Conservation (phyloP, 2,113 vertebrate species). For the Xenopus borealis region DNA sequence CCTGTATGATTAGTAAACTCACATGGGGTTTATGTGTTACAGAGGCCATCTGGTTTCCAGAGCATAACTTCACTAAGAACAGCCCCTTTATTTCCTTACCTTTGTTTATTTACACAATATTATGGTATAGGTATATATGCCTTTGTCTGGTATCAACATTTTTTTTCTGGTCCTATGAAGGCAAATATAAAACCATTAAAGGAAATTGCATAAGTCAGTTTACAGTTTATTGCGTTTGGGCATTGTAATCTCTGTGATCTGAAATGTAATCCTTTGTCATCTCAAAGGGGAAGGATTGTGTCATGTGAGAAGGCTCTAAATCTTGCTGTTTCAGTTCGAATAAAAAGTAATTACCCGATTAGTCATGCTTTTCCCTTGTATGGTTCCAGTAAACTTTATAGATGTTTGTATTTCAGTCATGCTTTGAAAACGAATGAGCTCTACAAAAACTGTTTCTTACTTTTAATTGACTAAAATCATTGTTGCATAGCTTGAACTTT, state of each 20-base stretch:
- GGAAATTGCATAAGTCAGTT: not conserved
- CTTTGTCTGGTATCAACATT: not conserved
- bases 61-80: not conserved
- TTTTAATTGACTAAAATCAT: too few relatives aligned
- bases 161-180: not conserved
- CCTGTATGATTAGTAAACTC: too few relatives aligned
- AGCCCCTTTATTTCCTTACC: not conserved
- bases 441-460: too few relatives aligned
- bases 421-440: too few relatives aligned
- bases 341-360: not conserved
- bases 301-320: not conserved
- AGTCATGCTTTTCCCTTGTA: not conserved
- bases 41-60: not conserved
- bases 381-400: not conserved
- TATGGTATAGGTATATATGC: not conserved
- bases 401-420: too few relatives aligned
- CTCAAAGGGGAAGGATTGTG: not conserved
- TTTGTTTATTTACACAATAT: not conserved
- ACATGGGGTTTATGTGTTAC: not conserved
- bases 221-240: not conserved
- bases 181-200: not conserved
- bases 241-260: not conserved
- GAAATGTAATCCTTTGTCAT: slow-evolving; percentile 6
- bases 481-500: too few relatives aligned
- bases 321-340: not conserved